phyloP scores from a whole-genome alignment of 2,888 invertebrate genomes.

The Nymphalis polychloros region DNA sequence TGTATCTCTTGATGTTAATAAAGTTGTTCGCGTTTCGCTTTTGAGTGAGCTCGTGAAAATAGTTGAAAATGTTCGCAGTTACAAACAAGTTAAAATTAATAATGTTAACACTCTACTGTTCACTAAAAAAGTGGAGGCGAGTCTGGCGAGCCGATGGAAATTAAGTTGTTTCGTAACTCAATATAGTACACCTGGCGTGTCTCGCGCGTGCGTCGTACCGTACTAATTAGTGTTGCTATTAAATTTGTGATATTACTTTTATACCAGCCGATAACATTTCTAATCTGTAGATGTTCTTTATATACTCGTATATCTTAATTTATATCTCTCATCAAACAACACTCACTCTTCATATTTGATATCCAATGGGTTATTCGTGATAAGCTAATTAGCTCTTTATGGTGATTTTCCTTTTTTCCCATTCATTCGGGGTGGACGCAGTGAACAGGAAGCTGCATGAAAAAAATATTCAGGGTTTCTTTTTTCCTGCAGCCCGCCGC shows the following conservation, averaged over 20 bases:
- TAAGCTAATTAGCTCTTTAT: no score
- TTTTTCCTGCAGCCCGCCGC: no score
- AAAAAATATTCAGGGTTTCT: no score
- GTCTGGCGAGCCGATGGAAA: not conserved
- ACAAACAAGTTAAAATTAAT: constrained; percentile 9
- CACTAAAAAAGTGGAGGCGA: not conserved
- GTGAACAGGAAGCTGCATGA: no score
- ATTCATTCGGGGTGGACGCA: no score
- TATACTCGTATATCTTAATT: no score
- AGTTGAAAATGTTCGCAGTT: constrained; percentile 5
- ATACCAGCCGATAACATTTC: not conserved
- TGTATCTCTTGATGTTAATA: not conserved
- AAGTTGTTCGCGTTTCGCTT: constrained; percentile 3
- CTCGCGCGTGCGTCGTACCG: not conserved
- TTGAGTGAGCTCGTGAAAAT: not conserved
- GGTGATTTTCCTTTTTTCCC: no score
- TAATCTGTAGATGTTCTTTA: no score
- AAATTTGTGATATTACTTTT: no score
- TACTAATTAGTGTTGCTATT: not conserved
- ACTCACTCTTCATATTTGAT: no score
- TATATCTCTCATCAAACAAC: no score
- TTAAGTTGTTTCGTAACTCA: not conserved
- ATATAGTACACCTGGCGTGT: not conserved
- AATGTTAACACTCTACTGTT: not conserved
- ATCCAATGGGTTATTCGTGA: no score